A percentile compares a stretch with the other conserved stretches of the same genome.
Conservation (phyloP, 2,797 vertebrate species). For the Sebastes cheni region DNA sequence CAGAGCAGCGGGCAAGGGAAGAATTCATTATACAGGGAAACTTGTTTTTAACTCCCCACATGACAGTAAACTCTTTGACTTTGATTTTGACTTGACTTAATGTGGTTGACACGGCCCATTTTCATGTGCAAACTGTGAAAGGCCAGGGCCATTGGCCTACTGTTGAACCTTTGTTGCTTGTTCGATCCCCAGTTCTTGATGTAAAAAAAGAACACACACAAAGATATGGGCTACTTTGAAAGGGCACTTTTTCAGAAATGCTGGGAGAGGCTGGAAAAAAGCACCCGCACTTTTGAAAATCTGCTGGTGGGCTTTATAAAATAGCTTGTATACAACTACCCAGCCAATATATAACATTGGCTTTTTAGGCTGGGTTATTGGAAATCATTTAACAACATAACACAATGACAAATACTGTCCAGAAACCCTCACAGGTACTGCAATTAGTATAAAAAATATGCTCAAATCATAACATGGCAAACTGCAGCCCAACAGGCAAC, state of each 20-base stretch:
- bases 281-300: not conserved
- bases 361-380: too few species aligned
- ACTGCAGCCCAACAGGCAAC: too few species aligned
- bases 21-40: too few species aligned
- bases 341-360: too few species aligned
- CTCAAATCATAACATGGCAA: too few species aligned
- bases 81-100: not conserved
- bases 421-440: too few species aligned
- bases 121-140: not conserved
- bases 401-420: too few species aligned
- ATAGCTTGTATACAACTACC: too few species aligned
- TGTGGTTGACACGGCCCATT: not conserved
- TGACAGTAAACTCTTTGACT: too few species aligned
- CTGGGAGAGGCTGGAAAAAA: not conserved
- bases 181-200: not conserved
- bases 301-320: not conserved
- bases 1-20: too few species aligned
- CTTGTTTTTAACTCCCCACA: too few species aligned
- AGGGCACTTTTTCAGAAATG: not conserved
- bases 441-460: accelerated
- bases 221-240: not conserved
- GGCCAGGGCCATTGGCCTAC: not conserved
- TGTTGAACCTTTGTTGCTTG: not conserved
- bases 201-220: not conserved
- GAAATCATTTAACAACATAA: too few species aligned